Evolutionary conservation across 2,113 vertebrate species (phyloP), one percentile per base, ranked within the genome.

Genomic region (Lagopus leucura): DNA sequence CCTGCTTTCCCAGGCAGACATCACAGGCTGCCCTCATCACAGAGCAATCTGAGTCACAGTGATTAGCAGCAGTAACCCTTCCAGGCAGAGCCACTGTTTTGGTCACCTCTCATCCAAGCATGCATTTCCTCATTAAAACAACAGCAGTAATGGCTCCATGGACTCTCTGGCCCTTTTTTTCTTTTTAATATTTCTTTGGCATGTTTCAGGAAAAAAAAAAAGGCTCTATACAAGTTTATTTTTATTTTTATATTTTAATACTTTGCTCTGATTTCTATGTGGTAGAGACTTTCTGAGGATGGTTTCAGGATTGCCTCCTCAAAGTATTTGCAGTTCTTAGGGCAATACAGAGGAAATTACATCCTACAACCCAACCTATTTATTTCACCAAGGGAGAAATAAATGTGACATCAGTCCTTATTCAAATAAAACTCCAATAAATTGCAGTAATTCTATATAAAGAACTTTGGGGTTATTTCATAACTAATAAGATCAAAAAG

Each of bases 1-100:
- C 90, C 88, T 86, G 27, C n/a, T 94, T 96, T 95, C 90, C 93
- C 93, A 95, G 93, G 85, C 58, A 77, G 50, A 2, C 63, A 74
- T 34, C 16, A 3, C 61, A 47, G 82, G 10, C 75, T 61, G 66
- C 63, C 58, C 0, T 0, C 3, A 0, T 19, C 3, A 1, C 2
- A 1, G 64, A 65, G 78, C 58, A 63, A 18, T 40, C 30, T 4
- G 48, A 72, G 50, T 45, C 0, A 0, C 54, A 58, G 19, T 28
- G 78, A 55, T 36, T 71, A 85, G 58, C 24, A 24, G 42, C 7
- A 32, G 67, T 69, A 58, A 88, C 67, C 36, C 36, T 69, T 84
- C 38, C 43, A 57, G 57, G 52, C 61, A 89, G 52, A 72, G 21
- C 38, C 24, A 38, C 75, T 58, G 18, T 19, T 87, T 57, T 50